A percentile compares a stretch with the other conserved stretches of the same genome.
phyloP scores from a whole-genome alignment of 1,140 invertebrate species.

The Charaxes varanes region DNA sequence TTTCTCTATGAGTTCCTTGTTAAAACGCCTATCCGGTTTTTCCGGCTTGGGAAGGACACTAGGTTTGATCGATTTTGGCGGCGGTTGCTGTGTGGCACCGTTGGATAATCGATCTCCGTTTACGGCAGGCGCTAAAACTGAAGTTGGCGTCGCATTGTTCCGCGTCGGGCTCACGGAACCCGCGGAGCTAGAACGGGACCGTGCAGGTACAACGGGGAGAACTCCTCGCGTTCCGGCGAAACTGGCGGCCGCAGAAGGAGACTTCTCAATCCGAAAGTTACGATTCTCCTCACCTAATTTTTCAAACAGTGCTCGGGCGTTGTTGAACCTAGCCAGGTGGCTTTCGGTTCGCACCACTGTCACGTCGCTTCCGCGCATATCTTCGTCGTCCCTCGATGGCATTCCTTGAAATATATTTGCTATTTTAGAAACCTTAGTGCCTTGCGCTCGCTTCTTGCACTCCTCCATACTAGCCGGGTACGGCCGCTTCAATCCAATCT shows the following conservation, averaged over 20 bases:
- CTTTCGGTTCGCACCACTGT: constrained; percentile 91
- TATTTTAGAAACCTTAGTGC: constrained; percentile 92
- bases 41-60: constrained; percentile 78
- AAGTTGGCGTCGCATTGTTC: constrained; percentile 55
- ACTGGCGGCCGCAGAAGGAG: constrained; percentile 63
- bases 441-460: constrained; percentile 81
- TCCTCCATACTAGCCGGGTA: constrained; percentile 77
- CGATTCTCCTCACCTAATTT: constrained; percentile 88
- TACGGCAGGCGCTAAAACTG: constrained; percentile 55
- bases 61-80: constrained; percentile 71
- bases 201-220: constrained; percentile 43
- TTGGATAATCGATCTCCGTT: constrained; percentile 68
- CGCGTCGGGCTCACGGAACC: constrained; percentile 76
- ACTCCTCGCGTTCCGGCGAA: constrained; percentile 61
- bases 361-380: constrained; percentile 75
- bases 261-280: constrained; percentile 70
- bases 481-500: constrained; percentile 66
- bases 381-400: constrained; percentile 66
- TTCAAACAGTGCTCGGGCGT: constrained; percentile 93
- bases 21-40: constrained; percentile 87
- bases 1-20: constrained; percentile 91
- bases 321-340: constrained; percentile 92
- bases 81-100: constrained; percentile 52
- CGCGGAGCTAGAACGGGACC: constrained; percentile 77
- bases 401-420: constrained; percentile 90